Conservation (phyloP, 64 coral and sea anemone species). For the Platygyra sinensis region DNA sequence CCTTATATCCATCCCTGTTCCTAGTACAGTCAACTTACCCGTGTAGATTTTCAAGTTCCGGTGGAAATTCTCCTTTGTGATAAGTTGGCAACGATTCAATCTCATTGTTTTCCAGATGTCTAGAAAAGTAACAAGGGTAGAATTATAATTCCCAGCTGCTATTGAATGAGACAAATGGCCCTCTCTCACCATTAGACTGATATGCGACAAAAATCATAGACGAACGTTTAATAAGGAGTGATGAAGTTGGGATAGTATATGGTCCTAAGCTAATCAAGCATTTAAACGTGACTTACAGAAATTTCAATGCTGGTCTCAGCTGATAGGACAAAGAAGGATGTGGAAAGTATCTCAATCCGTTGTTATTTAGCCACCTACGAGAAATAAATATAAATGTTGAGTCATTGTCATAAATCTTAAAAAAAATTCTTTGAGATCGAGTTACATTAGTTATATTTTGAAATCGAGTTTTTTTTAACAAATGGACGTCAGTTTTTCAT, state of each 20-base stretch:
- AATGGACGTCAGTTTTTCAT: too few relatives aligned
- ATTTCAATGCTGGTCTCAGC: slow-evolving; percentile 55
- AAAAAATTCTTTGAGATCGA: not conserved
- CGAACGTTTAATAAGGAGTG: too few relatives aligned
- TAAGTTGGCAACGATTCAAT: slow-evolving; percentile 72
- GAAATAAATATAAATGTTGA: not conserved
- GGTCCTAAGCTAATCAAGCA: not conserved
- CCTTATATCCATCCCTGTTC: too few relatives aligned
- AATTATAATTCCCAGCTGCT: not conserved
- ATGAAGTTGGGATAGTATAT: not conserved
- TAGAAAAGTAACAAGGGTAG: not conserved
- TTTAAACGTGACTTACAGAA: slow-evolving; percentile 61
- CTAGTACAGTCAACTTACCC: slow-evolving; percentile 41
- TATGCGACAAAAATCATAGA: too few relatives aligned
- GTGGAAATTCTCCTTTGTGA: slow-evolving; percentile 77
- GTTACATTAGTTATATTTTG: not conserved
- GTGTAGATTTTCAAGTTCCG: slow-evolving; percentile 67
- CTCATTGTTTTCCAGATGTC: slow-evolving; percentile 75
- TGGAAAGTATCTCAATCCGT: slow-evolving; percentile 78
- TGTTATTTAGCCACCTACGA: slow-evolving; percentile 81
- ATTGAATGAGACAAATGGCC: too few relatives aligned
- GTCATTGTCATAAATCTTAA: not conserved
- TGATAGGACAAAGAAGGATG: slow-evolving; percentile 76
- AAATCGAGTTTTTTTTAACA: too few relatives aligned
- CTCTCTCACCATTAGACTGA: too few relatives aligned